Conservation (phyloP, 2,113 vertebrate genomes). For the Prunella himalayana region DNA sequence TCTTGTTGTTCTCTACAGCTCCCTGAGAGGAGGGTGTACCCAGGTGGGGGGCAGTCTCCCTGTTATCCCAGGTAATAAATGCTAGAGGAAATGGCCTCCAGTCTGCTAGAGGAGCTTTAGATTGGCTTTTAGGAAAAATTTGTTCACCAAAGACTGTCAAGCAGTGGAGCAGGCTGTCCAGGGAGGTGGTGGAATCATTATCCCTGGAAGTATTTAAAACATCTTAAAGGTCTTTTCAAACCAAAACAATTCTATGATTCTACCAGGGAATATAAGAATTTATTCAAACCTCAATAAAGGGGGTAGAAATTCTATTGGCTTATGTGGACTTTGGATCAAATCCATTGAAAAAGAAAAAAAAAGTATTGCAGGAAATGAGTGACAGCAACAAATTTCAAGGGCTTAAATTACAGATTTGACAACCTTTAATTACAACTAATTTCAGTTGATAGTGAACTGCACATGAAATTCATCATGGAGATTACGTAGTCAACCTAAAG, state of each 20-base stretch:
- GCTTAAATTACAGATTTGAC: conserved; percentile 33
- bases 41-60: accelerated
- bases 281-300: neutral
- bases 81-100: neutral
- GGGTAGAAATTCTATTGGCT: neutral
- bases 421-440: conserved; percentile 31
- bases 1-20: neutral
- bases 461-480: conserved; percentile 24
- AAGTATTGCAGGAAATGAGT: neutral
- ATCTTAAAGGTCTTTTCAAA: neutral
- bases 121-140: neutral
- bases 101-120: neutral
- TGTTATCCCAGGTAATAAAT: neutral
- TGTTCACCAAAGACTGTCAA: neutral
- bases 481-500: conserved; percentile 36
- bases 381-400: neutral
- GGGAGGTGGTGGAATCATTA: neutral
- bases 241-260: accelerated
- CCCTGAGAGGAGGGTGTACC: neutral
- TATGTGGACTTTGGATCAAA: neutral
- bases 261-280: neutral
- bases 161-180: neutral
- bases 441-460: neutral
- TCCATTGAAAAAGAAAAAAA: neutral
- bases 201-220: neutral